Conservation (phyloP, 2,888 invertebrate genomes). For the Drosophila yooni region DNA sequence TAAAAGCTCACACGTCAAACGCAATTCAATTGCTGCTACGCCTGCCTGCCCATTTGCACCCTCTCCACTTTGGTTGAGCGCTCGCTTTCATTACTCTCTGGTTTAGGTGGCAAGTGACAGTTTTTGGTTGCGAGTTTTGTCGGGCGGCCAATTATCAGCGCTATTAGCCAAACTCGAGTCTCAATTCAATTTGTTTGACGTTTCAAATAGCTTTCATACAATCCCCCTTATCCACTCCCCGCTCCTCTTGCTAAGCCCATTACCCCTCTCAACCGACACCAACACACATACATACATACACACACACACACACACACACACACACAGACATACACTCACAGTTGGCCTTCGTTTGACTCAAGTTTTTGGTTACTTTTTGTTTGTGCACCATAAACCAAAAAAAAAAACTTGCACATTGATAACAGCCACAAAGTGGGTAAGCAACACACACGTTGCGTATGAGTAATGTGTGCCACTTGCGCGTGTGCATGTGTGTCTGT, state of each 20-base stretch:
- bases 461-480: slow-evolving; percentile 54
- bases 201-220: slow-evolving; percentile 71
- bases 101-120: slow-evolving; percentile 35
- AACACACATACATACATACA: background rate
- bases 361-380: slow-evolving; percentile 70
- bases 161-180: slow-evolving; percentile 60
- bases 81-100: slow-evolving; percentile 10
- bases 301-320: slow-evolving; percentile 12
- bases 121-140: slow-evolving; percentile 31
- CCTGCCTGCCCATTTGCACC: background rate
- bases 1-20: slow-evolving; percentile 75
- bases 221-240: slow-evolving; percentile 2
- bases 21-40: slow-evolving; percentile 66
- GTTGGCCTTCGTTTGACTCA: slow-evolving; percentile 37
- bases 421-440: slow-evolving; percentile 39
- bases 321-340: slow-evolving; percentile 4
- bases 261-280: background rate
- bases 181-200: slow-evolving; percentile 77
- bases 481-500: slow-evolving; percentile 10
- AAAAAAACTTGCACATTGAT: slow-evolving; percentile 70
- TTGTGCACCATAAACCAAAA: slow-evolving; percentile 53
- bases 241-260: no score
- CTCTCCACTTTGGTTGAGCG: background rate
- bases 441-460: slow-evolving; percentile 47
- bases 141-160: slow-evolving; percentile 60